A percentile compares a stretch with the other conserved stretches of the same genome.
These are phyloP conservation scores for Bombus huntii DNA, from an alignment of 1,140 invertebrate genomes.

Conservation along the genomic window DNA sequence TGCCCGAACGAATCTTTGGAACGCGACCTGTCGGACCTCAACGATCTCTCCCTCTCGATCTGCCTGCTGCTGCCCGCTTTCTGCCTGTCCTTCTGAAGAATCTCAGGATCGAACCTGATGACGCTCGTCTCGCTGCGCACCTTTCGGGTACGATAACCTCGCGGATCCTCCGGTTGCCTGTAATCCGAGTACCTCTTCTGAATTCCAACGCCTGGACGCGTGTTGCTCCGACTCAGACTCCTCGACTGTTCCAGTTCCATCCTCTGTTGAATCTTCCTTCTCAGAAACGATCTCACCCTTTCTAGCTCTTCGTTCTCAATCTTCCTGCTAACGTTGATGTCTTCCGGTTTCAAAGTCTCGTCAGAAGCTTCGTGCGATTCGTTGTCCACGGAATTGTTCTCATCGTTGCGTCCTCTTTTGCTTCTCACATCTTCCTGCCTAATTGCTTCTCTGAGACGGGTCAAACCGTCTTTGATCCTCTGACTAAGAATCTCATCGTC, in stretches of 20 bases:
- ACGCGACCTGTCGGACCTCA: not conserved
- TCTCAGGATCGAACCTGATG: slow-evolving; percentile 56
- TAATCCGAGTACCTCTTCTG: slow-evolving; percentile 63
- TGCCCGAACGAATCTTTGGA: slow-evolving; percentile 25
- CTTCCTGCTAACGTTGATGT: too few relatives aligned
- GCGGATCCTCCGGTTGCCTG: slow-evolving; percentile 21
- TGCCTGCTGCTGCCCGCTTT: not conserved
- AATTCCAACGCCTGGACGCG: slow-evolving; percentile 28
- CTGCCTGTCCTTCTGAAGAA: slow-evolving; percentile 33
- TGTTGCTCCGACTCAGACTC: slow-evolving; percentile 19
- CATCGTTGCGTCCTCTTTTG: not conserved
- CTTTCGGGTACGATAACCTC: slow-evolving; percentile 70
- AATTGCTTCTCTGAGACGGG: not conserved
- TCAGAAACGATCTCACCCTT: slow-evolving; percentile 66
- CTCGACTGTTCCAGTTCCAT: slow-evolving; percentile 61
- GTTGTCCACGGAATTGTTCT: not conserved
- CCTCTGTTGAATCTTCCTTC: slow-evolving; percentile 68
- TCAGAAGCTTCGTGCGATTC: too few relatives aligned
- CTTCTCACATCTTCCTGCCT: not conserved
- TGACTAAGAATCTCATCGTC: not conserved
- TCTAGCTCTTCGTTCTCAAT: slow-evolving; percentile 57
- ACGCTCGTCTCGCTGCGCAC: slow-evolving; percentile 74
- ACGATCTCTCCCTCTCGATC: slow-evolving; percentile 34
- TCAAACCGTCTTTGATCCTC: slow-evolving; percentile 22
- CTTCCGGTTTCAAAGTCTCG: not conserved